Percentiles rank a stretch among this genome's conserved stretches.
Evolutionary conservation across 1,140 invertebrate species (phyloP).

Genomic region (Pantala flavescens): DNA sequence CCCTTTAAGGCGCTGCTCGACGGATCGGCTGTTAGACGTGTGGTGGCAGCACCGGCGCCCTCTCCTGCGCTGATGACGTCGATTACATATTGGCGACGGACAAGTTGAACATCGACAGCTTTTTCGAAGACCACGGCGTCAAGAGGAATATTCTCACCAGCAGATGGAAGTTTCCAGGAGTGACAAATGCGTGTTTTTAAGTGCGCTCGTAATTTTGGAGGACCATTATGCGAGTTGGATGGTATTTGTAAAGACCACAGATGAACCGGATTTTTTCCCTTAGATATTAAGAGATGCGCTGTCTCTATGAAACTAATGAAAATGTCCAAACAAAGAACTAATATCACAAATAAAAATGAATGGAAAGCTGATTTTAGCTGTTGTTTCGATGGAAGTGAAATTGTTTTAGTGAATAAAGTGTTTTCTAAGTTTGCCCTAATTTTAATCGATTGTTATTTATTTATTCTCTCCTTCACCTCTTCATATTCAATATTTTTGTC

Average conservation of each 20-base stretch:
- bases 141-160: background rate
- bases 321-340: background rate
- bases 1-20: background rate
- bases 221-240: no score
- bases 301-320: no score
- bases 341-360: background rate
- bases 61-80: background rate
- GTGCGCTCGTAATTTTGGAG: no score
- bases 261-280: no score
- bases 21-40: background rate
- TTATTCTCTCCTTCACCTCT: background rate
- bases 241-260: no score
- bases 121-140: background rate
- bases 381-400: background rate
- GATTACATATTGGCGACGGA: background rate
- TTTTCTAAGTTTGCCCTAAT: constrained; percentile 6
- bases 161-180: background rate
- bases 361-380: background rate
- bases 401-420: background rate
- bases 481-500: background rate
- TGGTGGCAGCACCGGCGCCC: background rate
- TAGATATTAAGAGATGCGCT: no score
- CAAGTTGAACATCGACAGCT: background rate
- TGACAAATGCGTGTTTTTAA: background rate
- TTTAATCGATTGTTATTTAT: background rate